Conservation (phyloP, 2,797 vertebrate species). For the Bucorvus abyssinicus region DNA sequence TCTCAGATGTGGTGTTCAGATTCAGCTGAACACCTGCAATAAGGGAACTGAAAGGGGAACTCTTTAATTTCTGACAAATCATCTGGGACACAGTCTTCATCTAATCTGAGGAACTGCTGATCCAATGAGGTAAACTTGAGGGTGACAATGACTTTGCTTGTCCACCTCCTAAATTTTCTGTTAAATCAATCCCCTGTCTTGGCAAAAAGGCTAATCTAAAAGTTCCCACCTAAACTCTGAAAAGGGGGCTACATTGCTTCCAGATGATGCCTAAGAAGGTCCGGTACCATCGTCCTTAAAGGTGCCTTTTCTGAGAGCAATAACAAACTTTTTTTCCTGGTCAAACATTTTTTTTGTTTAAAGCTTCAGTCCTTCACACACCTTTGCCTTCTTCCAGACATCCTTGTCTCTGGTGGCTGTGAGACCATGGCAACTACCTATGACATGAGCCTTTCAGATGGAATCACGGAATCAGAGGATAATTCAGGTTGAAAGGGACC, state of each 20-base stretch:
- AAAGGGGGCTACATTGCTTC: rapidly evolving
- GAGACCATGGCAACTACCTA: background rate
- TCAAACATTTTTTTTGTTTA: background rate
- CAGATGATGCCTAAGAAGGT: background rate
- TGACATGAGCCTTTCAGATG: background rate
- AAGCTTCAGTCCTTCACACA: background rate
- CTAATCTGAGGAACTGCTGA: background rate
- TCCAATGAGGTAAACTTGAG: background rate
- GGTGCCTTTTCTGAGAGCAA: background rate
- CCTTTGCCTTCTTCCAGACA: background rate
- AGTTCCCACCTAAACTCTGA: background rate
- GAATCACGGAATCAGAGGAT: background rate
- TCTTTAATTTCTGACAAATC: background rate
- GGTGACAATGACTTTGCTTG: background rate
- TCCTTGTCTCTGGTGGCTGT: background rate
- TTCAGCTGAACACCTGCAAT: background rate
- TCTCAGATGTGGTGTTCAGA: background rate
- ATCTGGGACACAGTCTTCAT: rapidly evolving
- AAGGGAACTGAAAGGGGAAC: background rate
- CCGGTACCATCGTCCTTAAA: background rate
- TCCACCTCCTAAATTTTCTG: background rate
- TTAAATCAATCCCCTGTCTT: background rate
- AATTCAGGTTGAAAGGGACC: background rate
- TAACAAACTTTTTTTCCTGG: background rate
- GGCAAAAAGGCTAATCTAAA: background rate